Percentiles rank a stretch among this genome's conserved stretches.
phyloP scores from a whole-genome alignment of 2,113 vertebrate genomes.

The Sclerurus mexicanus region DNA sequence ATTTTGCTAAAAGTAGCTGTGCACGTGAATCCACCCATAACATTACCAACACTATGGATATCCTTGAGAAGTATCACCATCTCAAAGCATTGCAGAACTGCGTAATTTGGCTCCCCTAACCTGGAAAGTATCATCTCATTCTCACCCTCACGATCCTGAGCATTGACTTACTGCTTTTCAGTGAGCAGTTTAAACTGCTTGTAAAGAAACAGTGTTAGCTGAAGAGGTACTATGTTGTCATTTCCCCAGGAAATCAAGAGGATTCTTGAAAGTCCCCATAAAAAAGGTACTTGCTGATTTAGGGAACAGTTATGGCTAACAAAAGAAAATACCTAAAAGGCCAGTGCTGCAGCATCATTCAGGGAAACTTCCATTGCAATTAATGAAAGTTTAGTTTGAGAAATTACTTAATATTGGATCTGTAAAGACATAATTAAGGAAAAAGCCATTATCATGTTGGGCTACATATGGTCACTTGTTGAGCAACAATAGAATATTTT shows the following conservation, averaged over 20 bases:
- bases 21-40: neutral
- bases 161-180: neutral
- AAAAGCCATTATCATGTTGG: slow-evolving; percentile 2
- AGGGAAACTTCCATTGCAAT: neutral
- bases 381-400: neutral
- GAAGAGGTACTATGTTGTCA: neutral
- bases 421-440: neutral
- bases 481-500: slow-evolving; percentile 58
- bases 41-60: rapidly evolving
- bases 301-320: neutral
- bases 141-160: neutral
- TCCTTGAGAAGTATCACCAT: neutral
- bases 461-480: slow-evolving; percentile 53
- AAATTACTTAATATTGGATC: neutral
- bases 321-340: neutral
- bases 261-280: neutral
- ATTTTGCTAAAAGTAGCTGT: neutral
- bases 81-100: neutral
- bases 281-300: neutral
- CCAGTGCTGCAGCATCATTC: neutral
- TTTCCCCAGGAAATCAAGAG: neutral
- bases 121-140: neutral
- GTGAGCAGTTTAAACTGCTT: neutral
- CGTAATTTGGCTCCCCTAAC: neutral
- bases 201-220: neutral